These are phyloP conservation scores for Malurus elegans DNA, from an alignment of 2,113 vertebrate species.

Conservation along the genomic window DNA sequence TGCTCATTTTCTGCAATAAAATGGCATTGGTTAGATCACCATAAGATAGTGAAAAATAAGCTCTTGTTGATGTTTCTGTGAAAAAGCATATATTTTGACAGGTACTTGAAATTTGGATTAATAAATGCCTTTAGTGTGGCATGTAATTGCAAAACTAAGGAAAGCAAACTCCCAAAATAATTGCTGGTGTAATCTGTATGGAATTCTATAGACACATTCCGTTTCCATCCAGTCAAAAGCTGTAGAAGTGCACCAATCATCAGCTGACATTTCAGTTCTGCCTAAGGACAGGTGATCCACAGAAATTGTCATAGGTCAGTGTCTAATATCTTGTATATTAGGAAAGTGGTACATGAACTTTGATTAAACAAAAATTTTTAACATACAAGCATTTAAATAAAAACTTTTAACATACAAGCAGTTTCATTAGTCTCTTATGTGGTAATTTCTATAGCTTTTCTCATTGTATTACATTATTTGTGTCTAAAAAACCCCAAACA, in stretches of 20 bases:
- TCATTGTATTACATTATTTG: not conserved
- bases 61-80: not conserved
- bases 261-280: slow-evolving; percentile 36
- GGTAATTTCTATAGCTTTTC: not conserved
- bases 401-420: not conserved
- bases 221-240: slow-evolving; percentile 8
- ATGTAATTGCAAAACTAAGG: not conserved
- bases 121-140: not conserved
- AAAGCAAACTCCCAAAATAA: not conserved
- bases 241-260: slow-evolving; percentile 10
- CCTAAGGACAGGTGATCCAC: not conserved
- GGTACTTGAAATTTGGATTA: not conserved
- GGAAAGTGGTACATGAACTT: not conserved
- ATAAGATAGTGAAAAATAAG: not conserved
- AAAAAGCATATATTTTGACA: not conserved
- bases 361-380: not conserved
- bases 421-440: not conserved
- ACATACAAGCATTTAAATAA: not conserved
- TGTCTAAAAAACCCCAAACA: not conserved
- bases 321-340: not conserved
- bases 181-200: not conserved
- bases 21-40: not conserved
- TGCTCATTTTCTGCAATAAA: not conserved
- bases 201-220: not conserved
- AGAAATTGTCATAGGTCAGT: slow-evolving; percentile 26